Evolutionary conservation across 1,140 invertebrate species (phyloP), one percentile per base, ranked within the genome.

Genomic region (Bombus vancouverensis): DNA sequence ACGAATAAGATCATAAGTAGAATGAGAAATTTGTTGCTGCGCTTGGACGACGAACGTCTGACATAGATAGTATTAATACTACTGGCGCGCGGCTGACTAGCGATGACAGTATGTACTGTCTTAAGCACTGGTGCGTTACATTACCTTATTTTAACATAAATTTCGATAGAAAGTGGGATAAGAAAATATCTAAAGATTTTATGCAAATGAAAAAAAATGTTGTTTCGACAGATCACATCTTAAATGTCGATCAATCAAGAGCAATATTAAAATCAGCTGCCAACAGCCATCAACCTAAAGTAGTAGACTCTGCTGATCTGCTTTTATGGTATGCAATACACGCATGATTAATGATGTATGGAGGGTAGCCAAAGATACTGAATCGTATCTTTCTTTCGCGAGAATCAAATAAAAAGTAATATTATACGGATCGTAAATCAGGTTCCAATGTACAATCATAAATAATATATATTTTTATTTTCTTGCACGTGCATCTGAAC

Each of bases 401-500:
- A 13, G 39, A 44, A 44, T 42, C 28, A n/a, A 42, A 72, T 28
- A n/a, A 8, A n/a, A 72, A n/a, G 2, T 42, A 42, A 13, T 18
- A 39, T 70, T 25, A 28, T 13, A 18, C 32, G 28, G n/a, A 15
- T 25, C 9, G 15, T 59, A 42, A 42, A 72, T 72, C 53, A 68
- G 25, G 32, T 57, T 39, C 3, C 44, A 18, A 15, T 72, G 4
- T 53, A 71, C 57, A 80, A 85, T 80, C 83, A 80, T 85, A 85
- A 80, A 80, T 80, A 85, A 79, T 78, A 71, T 85, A 84, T 84
- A 80, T 80, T 65, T 80, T 84, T 85, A 72, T 85, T 37, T 80
- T 71, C 25, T 73, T 80, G 28, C 28, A 84, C 53, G 22, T 28
- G 32, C 8, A 32, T 37, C 62, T 42, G 47, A 77, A 57, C 8